phyloP scores from a whole-genome alignment of 2,888 invertebrate species.

The Heliconius erato region DNA sequence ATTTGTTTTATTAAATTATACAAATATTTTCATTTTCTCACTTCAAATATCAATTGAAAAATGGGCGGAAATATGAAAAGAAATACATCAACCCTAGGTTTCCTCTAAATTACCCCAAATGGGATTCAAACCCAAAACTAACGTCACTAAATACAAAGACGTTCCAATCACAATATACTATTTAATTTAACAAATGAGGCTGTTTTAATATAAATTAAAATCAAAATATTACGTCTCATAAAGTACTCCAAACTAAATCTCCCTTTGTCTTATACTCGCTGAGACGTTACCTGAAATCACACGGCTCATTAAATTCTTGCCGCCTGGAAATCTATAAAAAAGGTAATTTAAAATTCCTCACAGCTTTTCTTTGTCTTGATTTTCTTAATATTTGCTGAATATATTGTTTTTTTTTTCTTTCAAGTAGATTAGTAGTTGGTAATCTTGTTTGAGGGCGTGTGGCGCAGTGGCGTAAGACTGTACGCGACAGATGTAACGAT shows the following conservation, averaged over 20 bases:
- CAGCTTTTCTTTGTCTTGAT: constrained; percentile 1
- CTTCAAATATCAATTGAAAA: too few relatives aligned
- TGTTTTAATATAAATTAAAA: neutral
- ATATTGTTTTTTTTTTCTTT: neutral
- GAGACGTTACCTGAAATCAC: constrained; percentile 65
- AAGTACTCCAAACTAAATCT: neutral
- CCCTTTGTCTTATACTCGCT: constrained; percentile 51
- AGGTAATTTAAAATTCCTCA: constrained; percentile 11
- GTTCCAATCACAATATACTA: neutral
- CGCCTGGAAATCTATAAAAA: constrained; percentile 37
- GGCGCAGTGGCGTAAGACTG: too few relatives aligned
- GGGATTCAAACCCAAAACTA: neutral
- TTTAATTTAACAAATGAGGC: neutral
- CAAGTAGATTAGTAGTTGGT: too few relatives aligned
- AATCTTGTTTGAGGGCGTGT: too few relatives aligned
- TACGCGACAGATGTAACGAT: too few relatives aligned
- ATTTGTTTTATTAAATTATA: too few relatives aligned
- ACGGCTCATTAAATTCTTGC: constrained; percentile 61
- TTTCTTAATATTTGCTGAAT: constrained; percentile 1
- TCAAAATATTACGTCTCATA: neutral
- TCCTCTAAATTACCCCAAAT: neutral
- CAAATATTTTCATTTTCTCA: too few relatives aligned
- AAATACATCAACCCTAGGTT: neutral
- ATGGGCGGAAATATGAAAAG: neutral
- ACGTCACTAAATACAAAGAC: neutral